Evolutionary conservation across 2,888 invertebrate species (phyloP).

Genomic region (Pseudolycoriella hygida): DNA sequence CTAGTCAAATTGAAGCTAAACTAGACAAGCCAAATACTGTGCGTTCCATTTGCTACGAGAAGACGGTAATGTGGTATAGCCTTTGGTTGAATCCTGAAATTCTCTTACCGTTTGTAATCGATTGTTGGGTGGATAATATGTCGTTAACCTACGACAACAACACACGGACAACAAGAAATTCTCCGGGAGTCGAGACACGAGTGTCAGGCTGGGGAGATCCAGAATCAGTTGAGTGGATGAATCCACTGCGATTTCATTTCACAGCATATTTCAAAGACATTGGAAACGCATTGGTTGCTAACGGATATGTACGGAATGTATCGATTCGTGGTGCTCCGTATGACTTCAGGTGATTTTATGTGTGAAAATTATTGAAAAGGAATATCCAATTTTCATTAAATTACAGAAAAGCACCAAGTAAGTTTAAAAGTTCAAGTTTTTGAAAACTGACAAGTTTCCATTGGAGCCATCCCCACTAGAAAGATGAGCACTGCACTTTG

Average conservation of each 20-base stretch:
- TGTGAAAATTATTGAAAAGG: no score
- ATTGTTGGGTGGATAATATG: conserved; percentile 87
- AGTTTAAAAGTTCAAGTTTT: conserved; percentile 26
- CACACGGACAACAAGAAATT: conserved; percentile 64
- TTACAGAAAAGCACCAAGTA: conserved; percentile 71
- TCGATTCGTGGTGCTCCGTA: conserved; percentile 87
- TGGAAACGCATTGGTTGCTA: conserved; percentile 52
- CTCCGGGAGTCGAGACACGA: conserved; percentile 29
- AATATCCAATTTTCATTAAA: no score
- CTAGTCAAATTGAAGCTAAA: conserved; percentile 82
- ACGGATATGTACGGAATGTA: conserved; percentile 58
- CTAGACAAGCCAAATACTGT: conserved; percentile 64
- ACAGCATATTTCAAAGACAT: conserved; percentile 83
- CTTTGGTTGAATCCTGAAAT: conserved; percentile 92
- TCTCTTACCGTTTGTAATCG: conserved; percentile 74
- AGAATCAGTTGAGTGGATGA: conserved; percentile 84
- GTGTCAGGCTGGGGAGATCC: conserved; percentile 84
- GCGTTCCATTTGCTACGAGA: conserved; percentile 74
- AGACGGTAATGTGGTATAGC: conserved; percentile 62
- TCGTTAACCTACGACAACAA: conserved; percentile 68
- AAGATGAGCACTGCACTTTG: no score
- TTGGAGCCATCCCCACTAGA: no score
- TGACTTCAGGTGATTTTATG: conserved; percentile 47
- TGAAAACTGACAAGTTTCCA: no score
- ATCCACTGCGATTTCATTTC: conserved; percentile 57